Base-by-base conservation (phyloP, 2,888 invertebrate genomes). In the Syritta pipiens region DNA sequence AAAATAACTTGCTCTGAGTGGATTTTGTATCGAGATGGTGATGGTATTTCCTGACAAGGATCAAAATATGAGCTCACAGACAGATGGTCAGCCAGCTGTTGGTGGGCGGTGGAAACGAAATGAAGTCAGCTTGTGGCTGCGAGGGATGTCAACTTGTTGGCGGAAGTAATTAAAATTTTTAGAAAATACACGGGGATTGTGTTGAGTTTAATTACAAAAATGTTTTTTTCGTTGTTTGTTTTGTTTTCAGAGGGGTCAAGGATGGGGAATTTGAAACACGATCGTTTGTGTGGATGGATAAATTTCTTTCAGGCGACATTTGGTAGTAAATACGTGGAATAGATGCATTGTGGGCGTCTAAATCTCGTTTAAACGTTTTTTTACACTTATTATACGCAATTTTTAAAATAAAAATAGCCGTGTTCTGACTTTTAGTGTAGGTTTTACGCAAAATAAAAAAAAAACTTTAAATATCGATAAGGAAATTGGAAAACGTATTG, bases 91-190 rank as follows among this genome's bases (percentile, higher is more conserved):
- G 30, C 44, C 12, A 14, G 32, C n/a, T 26, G 20, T 24, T 40
- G 37, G 19, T 14, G 40, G 28, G 24, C 60, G 24, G 26, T 35
- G n/a, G n/a, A n/a, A n/a, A n/a, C n/a, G n/a, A 42, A 57, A 57
- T 28, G n/a, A 51, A 63, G 60, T 49, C 48, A 26, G 3, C 49
- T 59, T 6, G 17, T 55, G 20, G 46, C 40, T 57, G 20, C 40
- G 6, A 10, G 57, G 40, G 28, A 63, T 57, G 62, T 69, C 75
- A 62, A 75, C 62, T 76, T 69, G 48, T 71, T 76, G 63, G 19
- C 55, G 57, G 20, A 76, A 76, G 55, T 55, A 76, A 76, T 76
- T 71, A 76, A 76, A 71, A 63, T 17, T 12, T 32, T 44, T 46
- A 1, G 9, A 35, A 7, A 24, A 44, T 6, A 10, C 24, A 30